These are phyloP conservation scores for Euproctis similis DNA, from an alignment of 2,888 invertebrate genomes.

Conservation along the genomic window DNA sequence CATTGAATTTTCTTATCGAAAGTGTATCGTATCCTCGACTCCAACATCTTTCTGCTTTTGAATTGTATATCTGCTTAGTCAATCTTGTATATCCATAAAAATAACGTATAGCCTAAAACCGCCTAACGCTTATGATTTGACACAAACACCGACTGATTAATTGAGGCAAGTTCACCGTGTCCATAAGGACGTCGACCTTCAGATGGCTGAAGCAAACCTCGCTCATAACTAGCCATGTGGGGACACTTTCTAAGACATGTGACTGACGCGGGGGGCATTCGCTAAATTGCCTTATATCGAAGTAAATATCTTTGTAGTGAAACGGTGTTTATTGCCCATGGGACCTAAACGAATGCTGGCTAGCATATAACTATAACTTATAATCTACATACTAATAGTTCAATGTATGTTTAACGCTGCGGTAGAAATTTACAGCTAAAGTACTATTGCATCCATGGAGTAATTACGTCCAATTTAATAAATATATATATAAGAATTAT, in stretches of 20 bases:
- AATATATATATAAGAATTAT: no score
- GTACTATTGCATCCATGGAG: no score
- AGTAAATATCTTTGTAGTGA: slow-evolving; percentile 22
- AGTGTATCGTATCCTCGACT: no score
- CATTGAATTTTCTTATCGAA: no score
- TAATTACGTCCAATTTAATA: no score
- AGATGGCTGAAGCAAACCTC: slow-evolving; percentile 29
- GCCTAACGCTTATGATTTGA: slow-evolving; percentile 29
- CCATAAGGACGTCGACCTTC: slow-evolving; percentile 38
- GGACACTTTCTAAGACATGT: slow-evolving; percentile 35
- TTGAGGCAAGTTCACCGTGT: slow-evolving; percentile 34
- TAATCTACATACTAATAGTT: slow-evolving; percentile 8
- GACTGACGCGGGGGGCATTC: slow-evolving; percentile 29
- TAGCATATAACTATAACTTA: slow-evolving; percentile 5
- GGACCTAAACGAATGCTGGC: slow-evolving; percentile 10
- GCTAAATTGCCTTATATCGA: slow-evolving; percentile 35
- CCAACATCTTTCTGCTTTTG: no score
- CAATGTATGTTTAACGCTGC: neutral
- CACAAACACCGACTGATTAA: slow-evolving; percentile 34
- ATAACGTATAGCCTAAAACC: no score
- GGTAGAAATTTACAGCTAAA: no score
- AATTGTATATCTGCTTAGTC: no score
- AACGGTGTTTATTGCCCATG: slow-evolving; percentile 17
- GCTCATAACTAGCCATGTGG: slow-evolving; percentile 33
- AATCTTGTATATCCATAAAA: no score